Evolutionary conservation across 2,113 vertebrate species (phyloP).

Genomic region (Numenius arquata): DNA sequence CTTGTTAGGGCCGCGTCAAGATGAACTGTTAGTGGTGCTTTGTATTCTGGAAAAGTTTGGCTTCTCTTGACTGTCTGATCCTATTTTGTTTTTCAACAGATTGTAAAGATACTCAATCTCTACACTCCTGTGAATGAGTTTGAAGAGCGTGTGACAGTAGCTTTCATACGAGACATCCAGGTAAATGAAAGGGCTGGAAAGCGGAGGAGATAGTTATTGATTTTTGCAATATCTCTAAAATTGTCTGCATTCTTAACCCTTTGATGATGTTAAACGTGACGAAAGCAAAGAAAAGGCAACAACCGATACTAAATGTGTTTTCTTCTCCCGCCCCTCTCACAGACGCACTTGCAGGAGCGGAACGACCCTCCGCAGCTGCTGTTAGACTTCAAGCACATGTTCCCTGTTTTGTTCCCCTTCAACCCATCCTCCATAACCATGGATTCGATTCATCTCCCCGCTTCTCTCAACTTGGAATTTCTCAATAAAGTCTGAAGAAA

Average conservation of each 20-base stretch:
- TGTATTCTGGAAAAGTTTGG: background rate
- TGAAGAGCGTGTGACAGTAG: slow-evolving; percentile 93
- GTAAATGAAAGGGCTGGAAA: slow-evolving; percentile 53
- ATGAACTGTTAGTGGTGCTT: background rate
- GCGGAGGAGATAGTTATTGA: background rate
- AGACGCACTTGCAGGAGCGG: slow-evolving; percentile 83
- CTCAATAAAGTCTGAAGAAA: slow-evolving; percentile 82
- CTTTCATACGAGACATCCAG: slow-evolving; percentile 93
- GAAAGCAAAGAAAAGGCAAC: background rate
- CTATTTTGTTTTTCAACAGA: slow-evolving; percentile 74
- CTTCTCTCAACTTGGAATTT: slow-evolving; percentile 87
- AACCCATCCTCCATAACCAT: slow-evolving; percentile 89
- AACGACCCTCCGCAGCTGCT: slow-evolving; percentile 87
- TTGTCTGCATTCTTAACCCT: background rate
- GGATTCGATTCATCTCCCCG: slow-evolving; percentile 90
- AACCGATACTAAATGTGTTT: background rate
- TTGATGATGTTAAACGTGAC: background rate
- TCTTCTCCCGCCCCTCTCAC: background rate
- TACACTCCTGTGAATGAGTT: slow-evolving; percentile 98
- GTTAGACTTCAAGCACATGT: slow-evolving; percentile 88
- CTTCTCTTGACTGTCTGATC: background rate
- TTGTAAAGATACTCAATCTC: slow-evolving; percentile 95
- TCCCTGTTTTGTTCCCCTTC: slow-evolving; percentile 92
- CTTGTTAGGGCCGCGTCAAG: fast-evolving
- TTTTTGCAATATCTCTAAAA: background rate